A percentile compares a stretch with the other conserved stretches of the same genome.
Evolutionary conservation across 2,888 invertebrate species (phyloP).

Genomic region (Platycnemis pennipes): DNA sequence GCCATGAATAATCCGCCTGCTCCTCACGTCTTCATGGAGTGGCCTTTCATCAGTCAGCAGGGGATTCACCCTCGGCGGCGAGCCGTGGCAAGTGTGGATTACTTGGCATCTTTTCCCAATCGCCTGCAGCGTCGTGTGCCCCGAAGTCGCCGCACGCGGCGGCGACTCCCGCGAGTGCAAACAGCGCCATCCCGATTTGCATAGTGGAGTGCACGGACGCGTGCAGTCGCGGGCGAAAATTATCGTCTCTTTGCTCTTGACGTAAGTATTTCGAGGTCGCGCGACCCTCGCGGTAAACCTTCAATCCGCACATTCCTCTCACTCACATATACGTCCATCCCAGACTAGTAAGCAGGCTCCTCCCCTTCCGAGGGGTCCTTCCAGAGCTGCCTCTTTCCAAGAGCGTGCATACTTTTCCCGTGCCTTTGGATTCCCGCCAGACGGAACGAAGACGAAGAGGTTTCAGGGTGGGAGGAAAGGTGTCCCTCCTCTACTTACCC

Average conservation of each 20-base stretch:
- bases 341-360: neutral
- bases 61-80: neutral
- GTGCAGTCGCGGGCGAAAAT: neutral
- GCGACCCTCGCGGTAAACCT: neutral
- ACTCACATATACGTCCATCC: neutral
- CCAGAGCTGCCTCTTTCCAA: neutral
- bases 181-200: neutral
- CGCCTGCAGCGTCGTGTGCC: neutral
- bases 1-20: slow-evolving; percentile 33
- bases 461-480: neutral
- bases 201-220: neutral
- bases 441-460: neutral
- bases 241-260: neutral
- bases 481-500: no score
- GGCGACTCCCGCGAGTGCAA: neutral
- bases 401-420: neutral
- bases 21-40: neutral
- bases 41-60: neutral
- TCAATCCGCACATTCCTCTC: neutral
- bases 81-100: neutral
- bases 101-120: neutral
- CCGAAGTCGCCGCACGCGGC: neutral
- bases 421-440: neutral
- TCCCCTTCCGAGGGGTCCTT: neutral
- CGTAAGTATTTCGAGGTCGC: neutral